A percentile compares a stretch with the other conserved stretches of the same genome.
Evolutionary conservation across 2,797 vertebrate species (phyloP).

Genomic region (Steatocranus sp.): DNA sequence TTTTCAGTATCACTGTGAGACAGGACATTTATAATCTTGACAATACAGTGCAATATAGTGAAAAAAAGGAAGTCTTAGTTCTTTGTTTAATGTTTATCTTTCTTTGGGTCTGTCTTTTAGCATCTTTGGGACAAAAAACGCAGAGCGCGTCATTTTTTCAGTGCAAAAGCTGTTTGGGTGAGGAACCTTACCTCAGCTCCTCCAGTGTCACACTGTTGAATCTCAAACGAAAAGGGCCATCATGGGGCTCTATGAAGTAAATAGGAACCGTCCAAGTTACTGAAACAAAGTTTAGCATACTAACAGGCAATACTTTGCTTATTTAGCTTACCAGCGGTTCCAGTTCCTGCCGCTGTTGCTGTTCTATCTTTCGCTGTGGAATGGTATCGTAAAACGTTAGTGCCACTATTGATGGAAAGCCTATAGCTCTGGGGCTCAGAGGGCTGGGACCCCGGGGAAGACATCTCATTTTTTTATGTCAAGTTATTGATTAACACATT

Average conservation of each 20-base stretch:
- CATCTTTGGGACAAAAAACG: neutral
- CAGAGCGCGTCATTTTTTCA: neutral
- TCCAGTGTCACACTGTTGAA: slow-evolving; percentile 45
- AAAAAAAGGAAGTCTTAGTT: neutral
- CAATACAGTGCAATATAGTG: neutral
- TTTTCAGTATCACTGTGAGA: neutral
- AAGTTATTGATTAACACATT: neutral
- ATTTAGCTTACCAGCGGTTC: slow-evolving; percentile 1
- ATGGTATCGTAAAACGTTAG: neutral
- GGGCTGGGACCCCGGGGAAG: neutral
- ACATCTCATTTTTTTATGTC: slow-evolving; percentile 18
- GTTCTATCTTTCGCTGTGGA: neutral
- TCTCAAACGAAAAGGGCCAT: neutral
- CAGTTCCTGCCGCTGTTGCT: neutral
- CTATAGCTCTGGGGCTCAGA: neutral
- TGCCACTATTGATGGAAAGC: neutral
- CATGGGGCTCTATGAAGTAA: neutral
- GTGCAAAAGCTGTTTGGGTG: neutral
- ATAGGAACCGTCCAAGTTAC: neutral
- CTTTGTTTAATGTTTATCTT: neutral
- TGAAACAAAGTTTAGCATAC: too few species aligned
- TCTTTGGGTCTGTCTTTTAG: neutral
- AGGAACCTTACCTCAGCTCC: slow-evolving; percentile 46
- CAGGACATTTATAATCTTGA: neutral
- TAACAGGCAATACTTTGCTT: neutral